A percentile compares a stretch with the other conserved stretches of the same genome.
These are phyloP conservation scores for Oxyruncus cristatus DNA, from an alignment of 2,113 vertebrate species.

Conservation along the genomic window DNA sequence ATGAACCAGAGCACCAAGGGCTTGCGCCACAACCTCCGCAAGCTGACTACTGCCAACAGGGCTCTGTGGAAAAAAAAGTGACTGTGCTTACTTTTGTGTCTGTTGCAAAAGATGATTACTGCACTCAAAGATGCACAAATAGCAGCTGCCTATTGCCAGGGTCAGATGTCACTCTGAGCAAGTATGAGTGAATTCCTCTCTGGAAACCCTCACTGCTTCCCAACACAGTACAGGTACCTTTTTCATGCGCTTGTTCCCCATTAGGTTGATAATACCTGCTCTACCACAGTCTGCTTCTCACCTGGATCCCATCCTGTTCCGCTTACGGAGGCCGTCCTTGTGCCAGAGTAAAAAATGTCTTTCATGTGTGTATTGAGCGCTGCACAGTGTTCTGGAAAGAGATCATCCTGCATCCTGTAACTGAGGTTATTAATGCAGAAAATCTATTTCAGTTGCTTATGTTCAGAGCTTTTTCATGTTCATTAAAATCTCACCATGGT, in stretches of 20 bases:
- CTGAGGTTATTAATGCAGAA: background rate
- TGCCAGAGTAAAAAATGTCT: background rate
- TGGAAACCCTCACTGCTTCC: background rate
- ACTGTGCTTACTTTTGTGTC: background rate
- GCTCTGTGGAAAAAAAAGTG: background rate
- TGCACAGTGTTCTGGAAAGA: background rate
- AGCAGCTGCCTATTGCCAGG: background rate
- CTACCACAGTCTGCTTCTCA: background rate
- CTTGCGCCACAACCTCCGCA: accelerated
- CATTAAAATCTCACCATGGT: background rate
- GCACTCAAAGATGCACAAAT: background rate
- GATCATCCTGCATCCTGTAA: background rate
- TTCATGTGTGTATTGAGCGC: background rate
- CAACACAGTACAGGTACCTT: background rate
- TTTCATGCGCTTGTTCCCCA: background rate
- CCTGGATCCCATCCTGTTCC: background rate
- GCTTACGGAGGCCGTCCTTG: background rate
- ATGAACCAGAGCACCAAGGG: background rate
- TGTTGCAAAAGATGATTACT: background rate
- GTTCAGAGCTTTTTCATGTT: background rate
- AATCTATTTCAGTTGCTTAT: background rate
- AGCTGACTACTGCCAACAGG: background rate
- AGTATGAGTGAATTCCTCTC: background rate
- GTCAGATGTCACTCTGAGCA: background rate
- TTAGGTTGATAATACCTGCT: background rate